Conservation (phyloP, 2,113 vertebrate species). For the Embiotoca jacksoni region DNA sequence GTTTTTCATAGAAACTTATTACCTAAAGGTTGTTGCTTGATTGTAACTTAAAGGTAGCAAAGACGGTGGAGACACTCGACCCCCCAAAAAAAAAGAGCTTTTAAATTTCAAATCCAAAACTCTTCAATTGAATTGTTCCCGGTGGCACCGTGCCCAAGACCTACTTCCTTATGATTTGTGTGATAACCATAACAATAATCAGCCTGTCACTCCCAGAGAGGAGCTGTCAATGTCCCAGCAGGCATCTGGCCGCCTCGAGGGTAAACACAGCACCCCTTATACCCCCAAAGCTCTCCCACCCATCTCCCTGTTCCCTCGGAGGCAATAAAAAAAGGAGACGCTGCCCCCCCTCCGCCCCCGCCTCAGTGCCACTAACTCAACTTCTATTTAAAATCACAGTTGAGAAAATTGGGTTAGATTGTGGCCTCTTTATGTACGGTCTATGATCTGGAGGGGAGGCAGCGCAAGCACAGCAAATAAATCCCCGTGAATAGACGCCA, state of each 20-base stretch:
- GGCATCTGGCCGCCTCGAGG: constrained; percentile 42
- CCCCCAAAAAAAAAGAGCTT: no score
- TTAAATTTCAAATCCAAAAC: background rate
- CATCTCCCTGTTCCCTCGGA: constrained; percentile 4
- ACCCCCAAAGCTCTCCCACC: background rate
- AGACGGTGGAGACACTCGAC: no score
- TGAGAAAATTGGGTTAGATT: constrained; percentile 47
- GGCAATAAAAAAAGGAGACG: constrained; percentile 5
- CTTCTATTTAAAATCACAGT: constrained; percentile 29
- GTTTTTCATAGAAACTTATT: background rate
- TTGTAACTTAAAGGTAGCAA: no score
- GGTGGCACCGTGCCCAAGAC: constrained; percentile 24
- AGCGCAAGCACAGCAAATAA: constrained; percentile 54
- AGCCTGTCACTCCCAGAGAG: constrained; percentile 49
- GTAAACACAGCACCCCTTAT: constrained; percentile 24
- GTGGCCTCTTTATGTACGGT: constrained; percentile 47
- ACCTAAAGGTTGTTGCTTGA: background rate
- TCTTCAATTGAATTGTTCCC: background rate
- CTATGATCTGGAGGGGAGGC: constrained; percentile 37
- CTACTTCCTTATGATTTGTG: constrained; percentile 42
- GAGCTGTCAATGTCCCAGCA: constrained; percentile 55
- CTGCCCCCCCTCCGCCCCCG: background rate
- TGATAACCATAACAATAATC: constrained; percentile 55
- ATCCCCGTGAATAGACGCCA: constrained; percentile 58
- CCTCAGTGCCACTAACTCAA: constrained; percentile 13